These are phyloP conservation scores for Drosophila triauraria DNA, from an alignment of 1,140 invertebrate genomes.

Conservation along the genomic window DNA sequence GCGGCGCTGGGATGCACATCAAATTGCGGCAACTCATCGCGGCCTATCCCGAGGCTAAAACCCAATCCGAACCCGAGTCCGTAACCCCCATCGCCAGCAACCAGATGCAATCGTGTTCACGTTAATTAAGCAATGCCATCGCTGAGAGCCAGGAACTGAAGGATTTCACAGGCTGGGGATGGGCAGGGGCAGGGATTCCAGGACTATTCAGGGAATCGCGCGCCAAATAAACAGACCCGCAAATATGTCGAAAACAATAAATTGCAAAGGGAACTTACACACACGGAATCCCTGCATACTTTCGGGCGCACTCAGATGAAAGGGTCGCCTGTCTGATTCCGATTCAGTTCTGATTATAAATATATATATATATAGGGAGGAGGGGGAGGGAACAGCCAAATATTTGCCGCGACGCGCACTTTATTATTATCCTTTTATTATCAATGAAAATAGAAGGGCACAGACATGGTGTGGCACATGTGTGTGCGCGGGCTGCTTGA, in stretches of 20 bases:
- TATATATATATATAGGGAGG: not conserved
- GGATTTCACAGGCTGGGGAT: not conserved
- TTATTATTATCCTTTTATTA: constrained; percentile 82
- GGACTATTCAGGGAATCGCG: not conserved
- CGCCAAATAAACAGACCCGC: constrained; percentile 69
- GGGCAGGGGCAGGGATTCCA: not conserved
- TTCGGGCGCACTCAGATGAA: constrained; percentile 54
- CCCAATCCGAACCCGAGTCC: not conserved
- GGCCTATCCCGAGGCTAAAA: too few species aligned
- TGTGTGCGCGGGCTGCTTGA: constrained; percentile 26
- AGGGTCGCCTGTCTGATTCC: constrained; percentile 57
- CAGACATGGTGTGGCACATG: not conserved
- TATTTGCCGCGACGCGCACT: constrained; percentile 76
- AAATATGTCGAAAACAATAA: constrained; percentile 80
- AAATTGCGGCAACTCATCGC: constrained; percentile 6
- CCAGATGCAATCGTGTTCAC: constrained; percentile 48
- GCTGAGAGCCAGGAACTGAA: constrained; percentile 13
- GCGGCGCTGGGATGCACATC: too few species aligned
- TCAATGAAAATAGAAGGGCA: constrained; percentile 69
- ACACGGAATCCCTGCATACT: constrained; percentile 32
- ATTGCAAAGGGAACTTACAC: constrained; percentile 60
- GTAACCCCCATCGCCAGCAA: constrained; percentile 6
- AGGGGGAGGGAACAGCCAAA: constrained; percentile 35
- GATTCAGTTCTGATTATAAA: constrained; percentile 8
- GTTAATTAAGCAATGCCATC: constrained; percentile 49